Evolutionary conservation across 1,140 invertebrate species (phyloP).

Genomic region (Tetragonula clypearis): DNA sequence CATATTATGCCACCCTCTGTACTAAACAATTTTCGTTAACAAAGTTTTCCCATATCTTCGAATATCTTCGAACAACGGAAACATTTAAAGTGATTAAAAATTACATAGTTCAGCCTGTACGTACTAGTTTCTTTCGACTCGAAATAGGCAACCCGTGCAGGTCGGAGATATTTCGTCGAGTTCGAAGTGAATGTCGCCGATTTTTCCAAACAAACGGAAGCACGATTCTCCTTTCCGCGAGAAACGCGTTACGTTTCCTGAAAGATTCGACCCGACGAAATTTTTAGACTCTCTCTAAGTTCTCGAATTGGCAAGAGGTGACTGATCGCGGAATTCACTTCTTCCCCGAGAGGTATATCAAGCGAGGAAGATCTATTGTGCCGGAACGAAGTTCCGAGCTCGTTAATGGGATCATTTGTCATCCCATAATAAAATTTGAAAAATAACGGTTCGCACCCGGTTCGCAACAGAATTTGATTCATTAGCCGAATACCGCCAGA

Average conservation of each 20-base stretch:
- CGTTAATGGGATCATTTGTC: not conserved
- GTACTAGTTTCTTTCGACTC: not conserved
- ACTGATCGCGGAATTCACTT: not conserved
- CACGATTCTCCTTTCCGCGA: not conserved
- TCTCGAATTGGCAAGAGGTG: no score
- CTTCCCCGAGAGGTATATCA: not conserved
- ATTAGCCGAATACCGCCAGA: no score
- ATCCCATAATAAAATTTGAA: not conserved
- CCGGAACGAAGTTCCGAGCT: not conserved
- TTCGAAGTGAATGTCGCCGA: not conserved
- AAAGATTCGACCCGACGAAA: not conserved
- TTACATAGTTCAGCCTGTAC: no score
- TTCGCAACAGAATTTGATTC: no score
- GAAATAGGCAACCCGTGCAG: not conserved
- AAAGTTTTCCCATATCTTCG: no score
- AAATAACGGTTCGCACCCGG: no score
- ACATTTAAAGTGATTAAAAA: not conserved
- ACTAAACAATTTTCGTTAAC: no score
- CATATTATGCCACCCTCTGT: no score
- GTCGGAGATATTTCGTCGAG: not conserved
- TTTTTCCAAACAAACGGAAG: not conserved
- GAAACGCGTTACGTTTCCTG: not conserved
- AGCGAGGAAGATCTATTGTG: not conserved
- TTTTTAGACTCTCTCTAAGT: not conserved
- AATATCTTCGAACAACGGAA: conserved; percentile 10